Percentiles rank a stretch among this genome's conserved stretches.
Conservation (phyloP, 1,140 invertebrate species). For the Pantala flavescens region DNA sequence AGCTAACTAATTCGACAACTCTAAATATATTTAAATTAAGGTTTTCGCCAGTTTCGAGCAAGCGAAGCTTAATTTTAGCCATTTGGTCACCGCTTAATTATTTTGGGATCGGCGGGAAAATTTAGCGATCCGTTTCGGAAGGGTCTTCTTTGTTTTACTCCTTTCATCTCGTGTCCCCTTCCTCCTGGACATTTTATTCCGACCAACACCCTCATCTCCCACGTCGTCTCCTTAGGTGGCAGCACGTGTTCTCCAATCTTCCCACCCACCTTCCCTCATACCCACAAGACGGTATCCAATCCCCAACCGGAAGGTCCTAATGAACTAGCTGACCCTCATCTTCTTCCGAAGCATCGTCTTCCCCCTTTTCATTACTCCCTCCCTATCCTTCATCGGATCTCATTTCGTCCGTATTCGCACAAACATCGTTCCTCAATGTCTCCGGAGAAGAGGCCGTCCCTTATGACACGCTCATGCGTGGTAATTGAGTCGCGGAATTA, state of each 20-base stretch:
- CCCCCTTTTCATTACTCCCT: neutral
- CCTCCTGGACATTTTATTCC: no score
- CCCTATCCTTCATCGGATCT: neutral
- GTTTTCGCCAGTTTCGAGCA: no score
- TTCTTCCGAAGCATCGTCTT: neutral
- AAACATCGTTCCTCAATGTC: neutral
- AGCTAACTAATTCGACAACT: no score
- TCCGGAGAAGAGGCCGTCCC: neutral
- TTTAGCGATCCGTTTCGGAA: no score
- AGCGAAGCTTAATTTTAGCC: no score
- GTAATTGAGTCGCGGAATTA: neutral
- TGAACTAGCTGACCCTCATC: neutral
- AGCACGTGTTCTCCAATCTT: neutral
- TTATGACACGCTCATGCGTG: neutral
- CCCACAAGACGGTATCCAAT: neutral
- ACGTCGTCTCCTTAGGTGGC: neutral
- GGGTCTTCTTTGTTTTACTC: no score
- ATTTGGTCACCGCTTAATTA: no score
- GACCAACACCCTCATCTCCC: neutral
- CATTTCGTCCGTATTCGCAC: neutral
- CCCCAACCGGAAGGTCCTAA: constrained; percentile 2
- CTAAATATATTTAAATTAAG: no score
- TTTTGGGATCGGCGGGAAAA: no score
- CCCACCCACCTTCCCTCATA: neutral
- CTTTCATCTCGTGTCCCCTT: no score